Percentiles rank a stretch among this genome's conserved stretches.
phyloP scores from a whole-genome alignment of 2,797 vertebrate genomes.

The Champsocephalus esox region DNA sequence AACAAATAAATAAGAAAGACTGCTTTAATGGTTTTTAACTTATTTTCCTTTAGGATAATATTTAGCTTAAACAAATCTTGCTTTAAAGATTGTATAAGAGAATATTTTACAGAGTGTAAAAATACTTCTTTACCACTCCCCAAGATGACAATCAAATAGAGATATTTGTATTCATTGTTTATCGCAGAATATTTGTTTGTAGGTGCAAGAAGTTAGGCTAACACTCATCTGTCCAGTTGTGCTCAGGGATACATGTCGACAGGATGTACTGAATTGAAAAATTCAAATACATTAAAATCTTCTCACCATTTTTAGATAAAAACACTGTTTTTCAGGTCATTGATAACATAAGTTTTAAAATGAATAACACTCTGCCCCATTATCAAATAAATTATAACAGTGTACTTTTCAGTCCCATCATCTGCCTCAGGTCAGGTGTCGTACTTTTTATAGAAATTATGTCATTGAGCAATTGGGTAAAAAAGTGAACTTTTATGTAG shows the following conservation, averaged over 20 bases:
- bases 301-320: too few species aligned
- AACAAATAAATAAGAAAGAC: background rate
- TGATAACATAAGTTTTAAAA: too few species aligned
- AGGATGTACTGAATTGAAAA: background rate
- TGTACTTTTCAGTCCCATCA: background rate
- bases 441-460: background rate
- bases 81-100: background rate
- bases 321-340: too few species aligned
- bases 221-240: background rate
- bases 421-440: background rate
- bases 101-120: too few species aligned
- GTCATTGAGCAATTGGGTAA: constrained; percentile 26
- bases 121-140: too few species aligned
- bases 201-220: too few species aligned
- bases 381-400: too few species aligned
- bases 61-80: background rate
- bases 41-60: background rate
- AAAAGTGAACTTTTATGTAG: background rate
- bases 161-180: too few species aligned
- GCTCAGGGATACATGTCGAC: background rate
- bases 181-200: too few species aligned
- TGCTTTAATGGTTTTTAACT: background rate
- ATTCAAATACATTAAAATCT: background rate
- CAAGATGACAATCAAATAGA: background rate
- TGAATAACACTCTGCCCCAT: too few species aligned